Base-by-base conservation (phyloP, 2,888 invertebrate genomes). In the Catocala nupta region DNA sequence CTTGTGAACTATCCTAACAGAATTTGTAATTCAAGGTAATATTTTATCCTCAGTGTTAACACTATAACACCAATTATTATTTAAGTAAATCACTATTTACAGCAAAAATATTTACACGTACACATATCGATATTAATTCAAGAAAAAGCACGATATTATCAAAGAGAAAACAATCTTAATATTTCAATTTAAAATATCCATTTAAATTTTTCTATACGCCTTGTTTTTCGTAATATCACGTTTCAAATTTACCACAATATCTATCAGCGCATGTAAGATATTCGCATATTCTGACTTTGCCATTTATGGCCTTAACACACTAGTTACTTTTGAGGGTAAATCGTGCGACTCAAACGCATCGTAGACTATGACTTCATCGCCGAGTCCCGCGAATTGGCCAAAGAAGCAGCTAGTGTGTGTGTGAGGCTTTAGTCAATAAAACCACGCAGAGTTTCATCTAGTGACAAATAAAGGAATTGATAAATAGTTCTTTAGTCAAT, bases 391-490 rank as follows among this genome's bases (percentile, higher is more conserved):
- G 39, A 25, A 5, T 59, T 33, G 16, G 12, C 9, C 39, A 0
- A 45, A 12, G 16, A 9, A 2, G 8, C 5, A 39, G 10, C 36
- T 39, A 39, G 6, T 39, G 42, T 60, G 25, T 13, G 43, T 10
- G 13, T 49, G 25, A 47, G 34, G 55, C 52, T 59, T 55, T 68
- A 75, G 63, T 68, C 65, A 57, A 34, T 61, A 64, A 64, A 63
- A 69, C 53, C 47, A 45, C 63, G 73, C 71, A 68, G 64, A 65
- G 70, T 67, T 81, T 83, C 70, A 78, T 78, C 70, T 87, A 87
- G 83, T 75, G 77, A 85, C 74, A 82, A 87, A 81, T 81, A 81
- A 90, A 86, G 91, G 90, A 91, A 91, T 91, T 91, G 91, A 91
- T 84, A 75, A 75, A 75, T 87, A 87, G 88, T 75, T 86, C 80